Base-by-base conservation (phyloP, 2,797 vertebrate genomes). In the Diplodus puntazzo region DNA sequence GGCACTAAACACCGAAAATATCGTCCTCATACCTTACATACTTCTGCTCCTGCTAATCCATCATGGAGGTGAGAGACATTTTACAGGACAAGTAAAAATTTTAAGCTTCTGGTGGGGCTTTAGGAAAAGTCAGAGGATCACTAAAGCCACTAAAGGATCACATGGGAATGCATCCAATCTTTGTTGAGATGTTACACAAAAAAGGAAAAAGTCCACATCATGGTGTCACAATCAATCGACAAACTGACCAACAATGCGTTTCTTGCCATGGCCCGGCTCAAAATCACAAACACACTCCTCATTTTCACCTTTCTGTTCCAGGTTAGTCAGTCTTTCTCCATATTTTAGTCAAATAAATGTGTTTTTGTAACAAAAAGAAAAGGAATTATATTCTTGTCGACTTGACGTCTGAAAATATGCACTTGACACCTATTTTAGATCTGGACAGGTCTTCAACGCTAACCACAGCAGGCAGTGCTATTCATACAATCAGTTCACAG, bases 401-500 rank as follows among this genome's bases (percentile, higher is more conserved):
- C 25, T 17, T 55, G 10, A 27, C 21, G 18, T 46, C 43, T 57
- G 25, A 60, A 79, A 71, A 61, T 46, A 58, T 65, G 20, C 42
- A 76, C 62, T 71, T 77, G 34, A 62, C 79, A 74, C 69, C 52
- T 76, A 57, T 76, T 85, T 80, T 87, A 65, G 66, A 70, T 84
- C 54, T 59, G 55, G 12, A 77, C 70, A 84, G 71, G 71, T 85
- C 55, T 84, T 58, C 39, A 42, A 49, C 12, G 1, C 75, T 62
- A 60, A 60, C 66, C 64, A 59, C 85, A 89, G 81, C 80, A 83
- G 85, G 77, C 46, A 39, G 9, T 75, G 76, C 77, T 89, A 79
- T 89, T 90, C 79, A 85, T 79, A 66, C 74, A 78, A 79, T 75
- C 65, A 30, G 57, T 85, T 88, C 87, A 84, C 73, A 88, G 79